Evolutionary conservation across 2,113 vertebrate species (phyloP), one percentile per base, ranked within the genome.

Genomic region (Herpetotheres cachinnans): DNA sequence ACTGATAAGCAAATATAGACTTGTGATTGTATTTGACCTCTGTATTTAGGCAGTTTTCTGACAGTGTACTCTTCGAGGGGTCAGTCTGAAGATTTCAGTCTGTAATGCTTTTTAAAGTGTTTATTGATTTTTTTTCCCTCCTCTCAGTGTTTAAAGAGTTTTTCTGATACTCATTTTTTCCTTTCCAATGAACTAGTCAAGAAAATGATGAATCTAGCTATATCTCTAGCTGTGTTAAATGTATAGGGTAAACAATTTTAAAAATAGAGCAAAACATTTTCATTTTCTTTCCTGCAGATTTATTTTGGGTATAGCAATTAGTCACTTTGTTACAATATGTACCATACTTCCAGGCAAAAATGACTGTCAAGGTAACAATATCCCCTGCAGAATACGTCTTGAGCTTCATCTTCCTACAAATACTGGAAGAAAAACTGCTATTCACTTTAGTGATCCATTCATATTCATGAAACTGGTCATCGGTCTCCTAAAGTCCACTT

Each of bases 101-200:
- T 27, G 7, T 72, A 81, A 70, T 73, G 67, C 42, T 70, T 93
- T 91, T 90, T 59, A 50, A 84, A 90, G 54, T 62, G 56, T 50
- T 70, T 78, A 67, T 91, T 92, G 80, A 77, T 95, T 85, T 95
- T 89, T 84, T 80, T 91, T 7, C 26, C 92, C 11, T 86, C 27
- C 16, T 85, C 15, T 63, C 46, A 22, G 38, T 59, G 27, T 76
- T 52, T 76, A 52, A 24, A 70, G 59, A 58, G 59, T 67, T 92
- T 86, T 94, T 66, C 47, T 88, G 50, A 50, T 55, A 32, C 10
- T 90, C 0, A 21, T 79, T 94, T 91, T 87, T 97, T 47, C 11
- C 26, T 86, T 91, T 67, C 36, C 49, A 84, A 44, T 61, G 52
- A 95, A 72, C 65, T 69, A 36, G 65, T 76, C 20, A 82, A 62